phyloP scores from a whole-genome alignment of 2,797 vertebrate genomes.

The Petrocephalus sullivani region DNA sequence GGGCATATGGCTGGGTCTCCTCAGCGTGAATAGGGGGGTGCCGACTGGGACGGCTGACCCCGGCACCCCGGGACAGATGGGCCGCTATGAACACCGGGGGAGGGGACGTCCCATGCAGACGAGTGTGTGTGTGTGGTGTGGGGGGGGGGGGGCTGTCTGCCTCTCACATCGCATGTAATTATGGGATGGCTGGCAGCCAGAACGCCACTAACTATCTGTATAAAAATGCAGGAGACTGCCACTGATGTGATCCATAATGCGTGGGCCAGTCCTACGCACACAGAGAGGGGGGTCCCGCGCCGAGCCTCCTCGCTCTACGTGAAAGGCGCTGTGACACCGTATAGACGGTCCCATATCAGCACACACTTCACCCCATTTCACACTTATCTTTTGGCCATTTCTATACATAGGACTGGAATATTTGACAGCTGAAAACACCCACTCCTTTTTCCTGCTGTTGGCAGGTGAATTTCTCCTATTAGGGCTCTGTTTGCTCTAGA shows the following conservation, averaged over 20 bases:
- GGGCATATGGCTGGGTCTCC: not conserved
- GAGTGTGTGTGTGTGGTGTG: not conserved
- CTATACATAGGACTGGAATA: not conserved
- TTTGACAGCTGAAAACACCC: not conserved
- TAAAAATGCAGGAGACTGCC: not conserved
- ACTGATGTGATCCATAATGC: not conserved
- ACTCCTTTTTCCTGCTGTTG: not conserved
- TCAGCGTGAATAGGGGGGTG: not conserved
- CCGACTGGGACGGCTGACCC: slow-evolving; percentile 2
- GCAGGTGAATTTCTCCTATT: not conserved
- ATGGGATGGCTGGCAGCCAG: not conserved
- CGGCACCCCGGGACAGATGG: slow-evolving; percentile 15
- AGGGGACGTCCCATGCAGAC: not conserved
- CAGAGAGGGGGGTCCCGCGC: not conserved
- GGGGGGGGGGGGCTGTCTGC: not conserved
- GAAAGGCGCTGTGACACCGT: not conserved
- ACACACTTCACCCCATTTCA: not conserved
- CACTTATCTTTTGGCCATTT: not conserved
- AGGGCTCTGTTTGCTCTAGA: not conserved
- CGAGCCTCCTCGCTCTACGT: not conserved
- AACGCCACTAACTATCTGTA: not conserved
- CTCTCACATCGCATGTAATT: not conserved
- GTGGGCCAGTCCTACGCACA: not conserved
- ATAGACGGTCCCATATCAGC: not conserved
- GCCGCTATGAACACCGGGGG: not conserved